Evolutionary conservation across 2,113 vertebrate genomes (phyloP).

Genomic region (Fregetta grallaria): DNA sequence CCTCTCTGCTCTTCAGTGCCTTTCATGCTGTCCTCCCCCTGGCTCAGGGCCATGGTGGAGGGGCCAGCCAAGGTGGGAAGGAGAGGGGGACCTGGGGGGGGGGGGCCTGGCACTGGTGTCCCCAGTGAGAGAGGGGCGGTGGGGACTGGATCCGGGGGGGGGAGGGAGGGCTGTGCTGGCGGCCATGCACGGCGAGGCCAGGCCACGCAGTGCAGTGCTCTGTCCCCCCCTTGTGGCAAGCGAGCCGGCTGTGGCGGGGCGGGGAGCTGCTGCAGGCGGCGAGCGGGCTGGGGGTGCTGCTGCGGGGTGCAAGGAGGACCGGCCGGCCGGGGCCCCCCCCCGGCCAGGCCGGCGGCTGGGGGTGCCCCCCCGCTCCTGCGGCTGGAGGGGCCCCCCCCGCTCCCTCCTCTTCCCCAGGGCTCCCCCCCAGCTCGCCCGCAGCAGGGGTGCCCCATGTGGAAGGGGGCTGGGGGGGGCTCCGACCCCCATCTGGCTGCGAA

Average conservation of each 20-base stretch:
- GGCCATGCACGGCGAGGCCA: neutral
- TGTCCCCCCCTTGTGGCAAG: slow-evolving; percentile 16
- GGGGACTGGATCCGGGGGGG: neutral
- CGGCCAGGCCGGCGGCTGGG: neutral
- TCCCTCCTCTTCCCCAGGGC: neutral
- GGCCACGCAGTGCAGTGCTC: neutral
- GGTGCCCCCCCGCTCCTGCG: neutral
- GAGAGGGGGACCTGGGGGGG: neutral
- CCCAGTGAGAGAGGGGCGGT: rapidly evolving
- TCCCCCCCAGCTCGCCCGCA: neutral
- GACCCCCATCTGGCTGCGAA: neutral
- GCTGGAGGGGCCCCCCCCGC: neutral
- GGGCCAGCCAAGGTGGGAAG: neutral
- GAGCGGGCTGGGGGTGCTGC: neutral
- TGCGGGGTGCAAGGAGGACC: neutral
- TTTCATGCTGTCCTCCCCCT: neutral
- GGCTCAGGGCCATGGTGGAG: neutral
- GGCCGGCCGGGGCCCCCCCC: neutral
- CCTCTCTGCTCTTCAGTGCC: rapidly evolving
- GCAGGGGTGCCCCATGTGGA: neutral
- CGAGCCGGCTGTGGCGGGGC: neutral
- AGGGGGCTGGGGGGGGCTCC: no score
- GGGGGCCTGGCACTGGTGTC: neutral
- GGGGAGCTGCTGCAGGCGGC: neutral
- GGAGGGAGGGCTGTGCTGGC: neutral